Evolutionary conservation across 92 coral and sea anemone species (phyloP), one percentile per base, ranked within the genome.

Genomic region (Paramuricea clavata): DNA sequence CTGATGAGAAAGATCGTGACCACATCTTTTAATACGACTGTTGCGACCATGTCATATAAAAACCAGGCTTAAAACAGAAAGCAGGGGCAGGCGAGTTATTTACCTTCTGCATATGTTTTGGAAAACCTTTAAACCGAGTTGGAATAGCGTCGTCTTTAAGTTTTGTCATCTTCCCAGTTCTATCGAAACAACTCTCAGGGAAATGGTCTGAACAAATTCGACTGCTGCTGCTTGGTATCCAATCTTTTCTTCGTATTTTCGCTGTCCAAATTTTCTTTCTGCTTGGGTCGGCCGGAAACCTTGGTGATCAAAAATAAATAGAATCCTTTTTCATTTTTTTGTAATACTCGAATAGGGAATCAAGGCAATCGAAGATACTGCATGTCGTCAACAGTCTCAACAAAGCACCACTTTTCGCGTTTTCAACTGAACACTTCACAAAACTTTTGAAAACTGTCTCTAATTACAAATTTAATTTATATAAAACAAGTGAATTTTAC

Each of bases 191-290:
- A 17, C 35, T 49, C 54, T 75, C 81, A 43, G 49, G 4, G 15
- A 75, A 73, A 73, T 73, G 78, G 47, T 73, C 78, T 4, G 78
- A 68, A 32, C 74, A 68, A 68, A 68, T 26, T 26, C 42, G 74
- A 35, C 74, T 26, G 74, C 74, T 68, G 4, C 33, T 75, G 81
- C 81, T 75, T 2, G 81, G 81, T 12, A 50, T 9, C 81, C 81
- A 49, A 44, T 47, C 41, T 47, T 42, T 25, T 75, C 81, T 41
- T 12, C 43, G 81, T 3, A 75, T 44, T 4, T 75, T 75, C 9
- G 2, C 27, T 27, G 47, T 7, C 81, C 81, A 75, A 41, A 41
- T 23, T 52, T 42, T 23, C 64, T 47, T 75, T 75, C 34, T 75
- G 49, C 26, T 26, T 50, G 42, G 81, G 39, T 44, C 62, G 6